Evolutionary conservation across 2,797 vertebrate genomes (phyloP), one percentile per base, ranked within the genome.

Genomic region (Cuculus canorus): DNA sequence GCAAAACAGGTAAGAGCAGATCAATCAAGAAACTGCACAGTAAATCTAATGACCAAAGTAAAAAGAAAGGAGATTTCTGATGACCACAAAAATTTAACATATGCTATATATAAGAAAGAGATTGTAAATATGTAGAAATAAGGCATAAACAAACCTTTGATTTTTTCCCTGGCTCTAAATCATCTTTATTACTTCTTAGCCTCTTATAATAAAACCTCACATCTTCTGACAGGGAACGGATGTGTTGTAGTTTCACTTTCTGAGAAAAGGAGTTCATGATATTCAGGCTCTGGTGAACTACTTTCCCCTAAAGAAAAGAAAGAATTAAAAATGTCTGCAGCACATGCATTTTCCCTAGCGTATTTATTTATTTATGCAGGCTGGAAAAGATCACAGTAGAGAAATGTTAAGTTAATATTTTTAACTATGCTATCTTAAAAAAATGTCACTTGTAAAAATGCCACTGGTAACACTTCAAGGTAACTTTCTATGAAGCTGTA

Each of bases 261-360:
- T 99, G 99, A 86, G 99, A 99, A 96, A 99, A 99, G 83, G 99
- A 99, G 97, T 99, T 99, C 98, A 99, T 98, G 81, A 99, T 97
- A 95, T 98, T 99, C 97, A 99, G 98, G 96, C 98, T 98, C 80
- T 99, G 99, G 97, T 99, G 99, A 96, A 99, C 99, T 56, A 99
- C 95, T 96, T 99, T 99, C 17, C 99, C 99, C 99, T 99, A 85
- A 66, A 97, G 57, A 61, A 94, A 96, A 96, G 33, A 94, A 91
- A 97, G 81, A 11, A 93, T 63, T 39, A 59, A 91, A 45, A n/a
- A 80, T 28, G 37, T 66, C 4, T 73, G 32, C 33, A 84, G 25
- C 54, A 61, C 35, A 87, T 57, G 32, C 23, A 68, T 92, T 94
- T 95, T 52, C 57, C n/a, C 24, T 35, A 56, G n/a, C 50, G 73